Base-by-base conservation (phyloP, 64 coral and sea anemone genomes). In the Stichodactyla mertensii region DNA sequence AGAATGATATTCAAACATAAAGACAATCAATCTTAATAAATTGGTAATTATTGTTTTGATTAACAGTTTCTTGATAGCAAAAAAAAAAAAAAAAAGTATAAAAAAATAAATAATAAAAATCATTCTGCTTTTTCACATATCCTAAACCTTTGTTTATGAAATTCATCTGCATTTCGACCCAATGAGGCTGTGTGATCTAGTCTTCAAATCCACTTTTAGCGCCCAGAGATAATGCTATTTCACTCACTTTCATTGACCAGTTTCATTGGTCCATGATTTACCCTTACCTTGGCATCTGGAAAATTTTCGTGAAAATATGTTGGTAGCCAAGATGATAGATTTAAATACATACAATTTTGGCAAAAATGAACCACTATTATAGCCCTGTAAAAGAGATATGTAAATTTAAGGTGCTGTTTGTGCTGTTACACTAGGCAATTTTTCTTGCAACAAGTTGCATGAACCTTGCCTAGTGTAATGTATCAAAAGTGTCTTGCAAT, bases 271-370 rank as follows among this genome's bases (percentile, higher is more conserved):
- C 10, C 8, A 54, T 6, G 10, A 10, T 18, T 7, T 4, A 16
- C 4, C 51, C 45, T 82, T 20, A 82, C 80, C 80, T 82, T 54
- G 16, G 80, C 80, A 3, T 82, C 80, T 51, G 80, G 56, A 64
- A 85, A 85, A 51, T 36, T 85, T 64, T 85, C 83, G 59, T 85
- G 83, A 24, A 85, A 85, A 60, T 85, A 85, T 58, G 83, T 85
- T 16, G 83, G 83, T 64, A 85, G 59, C 83, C 83, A 85, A 6
- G 83, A 85, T 16, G 83, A 85, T 85, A 85, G 61, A 52, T 85
- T 85, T 6, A 85, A 64, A 60, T 85, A 85, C 83, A 85, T 85
- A 55, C 53, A 85, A 61, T 58, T 58, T 14, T 58, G 53, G 4
- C 55, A 58, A 85, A 85, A 85, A 31, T 85, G 83, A 64, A 60